These are phyloP conservation scores for Nasonovia ribisnigri DNA, from an alignment of 2,888 invertebrate species.

Conservation along the genomic window DNA sequence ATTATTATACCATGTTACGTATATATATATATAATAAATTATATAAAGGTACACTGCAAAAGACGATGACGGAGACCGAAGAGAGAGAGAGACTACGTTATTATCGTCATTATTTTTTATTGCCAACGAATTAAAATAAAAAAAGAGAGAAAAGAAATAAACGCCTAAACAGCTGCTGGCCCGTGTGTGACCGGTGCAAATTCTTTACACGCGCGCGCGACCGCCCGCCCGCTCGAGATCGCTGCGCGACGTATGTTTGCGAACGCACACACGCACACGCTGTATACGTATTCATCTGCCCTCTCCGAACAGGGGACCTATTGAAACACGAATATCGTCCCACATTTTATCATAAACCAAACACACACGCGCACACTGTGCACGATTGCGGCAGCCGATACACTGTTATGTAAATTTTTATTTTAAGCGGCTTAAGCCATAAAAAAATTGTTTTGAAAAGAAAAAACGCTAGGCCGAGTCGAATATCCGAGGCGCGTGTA, in stretches of 20 bases:
- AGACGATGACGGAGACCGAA: constrained; percentile 7
- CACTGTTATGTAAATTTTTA: constrained; percentile 54
- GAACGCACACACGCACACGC: background rate
- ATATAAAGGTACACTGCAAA: constrained; percentile 10
- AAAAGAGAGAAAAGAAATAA: constrained; percentile 8
- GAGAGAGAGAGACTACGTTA: background rate
- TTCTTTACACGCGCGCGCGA: constrained; percentile 53
- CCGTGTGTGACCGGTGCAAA: constrained; percentile 61
- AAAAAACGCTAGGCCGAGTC: background rate
- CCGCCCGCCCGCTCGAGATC: constrained; percentile 20
- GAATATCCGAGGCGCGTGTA: background rate
- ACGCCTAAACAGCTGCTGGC: constrained; percentile 50
- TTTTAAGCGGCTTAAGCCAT: constrained; percentile 47
- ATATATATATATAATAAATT: constrained; percentile 5
- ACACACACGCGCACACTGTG: background rate
- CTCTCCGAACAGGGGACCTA: constrained; percentile 9
- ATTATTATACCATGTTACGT: background rate
- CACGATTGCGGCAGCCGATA: constrained; percentile 26
- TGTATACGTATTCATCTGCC: constrained; percentile 46
- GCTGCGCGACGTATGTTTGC: background rate
- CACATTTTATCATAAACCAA: constrained; percentile 39
- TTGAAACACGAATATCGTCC: constrained; percentile 52
- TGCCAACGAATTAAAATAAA: constrained; percentile 16
- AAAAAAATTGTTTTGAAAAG: constrained; percentile 12
- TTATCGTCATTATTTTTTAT: constrained; percentile 26